Percentiles rank a stretch among this genome's conserved stretches.
These are phyloP conservation scores for Torymus texanus DNA, from an alignment of 2,888 invertebrate genomes.

Conservation along the genomic window DNA sequence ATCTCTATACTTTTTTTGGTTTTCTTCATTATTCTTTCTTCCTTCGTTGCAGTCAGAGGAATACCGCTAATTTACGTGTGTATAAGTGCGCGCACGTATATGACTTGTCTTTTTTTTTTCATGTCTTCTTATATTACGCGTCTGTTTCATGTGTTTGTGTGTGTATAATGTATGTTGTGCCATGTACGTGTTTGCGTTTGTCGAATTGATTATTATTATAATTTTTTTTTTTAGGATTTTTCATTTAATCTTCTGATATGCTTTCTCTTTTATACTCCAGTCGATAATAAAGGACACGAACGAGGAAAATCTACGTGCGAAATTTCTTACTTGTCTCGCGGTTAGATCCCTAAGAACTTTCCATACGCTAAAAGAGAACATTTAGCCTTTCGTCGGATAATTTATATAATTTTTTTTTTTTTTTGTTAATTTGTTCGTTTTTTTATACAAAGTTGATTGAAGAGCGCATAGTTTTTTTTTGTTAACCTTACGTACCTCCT, in stretches of 20 bases:
- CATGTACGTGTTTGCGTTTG: background rate
- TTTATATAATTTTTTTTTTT: conserved; percentile 23
- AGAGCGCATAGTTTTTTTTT: conserved; percentile 50
- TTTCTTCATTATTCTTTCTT: conserved; percentile 30
- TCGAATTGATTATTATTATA: background rate
- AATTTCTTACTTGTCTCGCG: conserved; percentile 26
- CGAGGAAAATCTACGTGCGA: conserved; percentile 40
- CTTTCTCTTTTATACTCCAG: conserved; percentile 47
- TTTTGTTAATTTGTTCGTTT: conserved; percentile 13
- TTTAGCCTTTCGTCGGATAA: conserved; percentile 39
- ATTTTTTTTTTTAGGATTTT: conserved; percentile 8
- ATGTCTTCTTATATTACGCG: background rate
- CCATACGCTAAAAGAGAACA: conserved; percentile 35
- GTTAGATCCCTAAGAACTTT: conserved; percentile 42
- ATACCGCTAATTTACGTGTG: conserved; percentile 32
- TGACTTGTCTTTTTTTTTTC: background rate
- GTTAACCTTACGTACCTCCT: conserved; percentile 13
- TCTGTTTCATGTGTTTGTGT: no score
- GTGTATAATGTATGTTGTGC: background rate
- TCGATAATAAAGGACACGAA: conserved; percentile 45
- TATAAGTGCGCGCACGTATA: background rate
- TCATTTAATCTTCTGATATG: conserved; percentile 48
- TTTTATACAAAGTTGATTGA: conserved; percentile 55
- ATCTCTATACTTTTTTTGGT: conserved; percentile 17
- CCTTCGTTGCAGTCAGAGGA: conserved; percentile 28